phyloP scores from a whole-genome alignment of 2,888 invertebrate genomes.

The Ormyrus thymus region DNA sequence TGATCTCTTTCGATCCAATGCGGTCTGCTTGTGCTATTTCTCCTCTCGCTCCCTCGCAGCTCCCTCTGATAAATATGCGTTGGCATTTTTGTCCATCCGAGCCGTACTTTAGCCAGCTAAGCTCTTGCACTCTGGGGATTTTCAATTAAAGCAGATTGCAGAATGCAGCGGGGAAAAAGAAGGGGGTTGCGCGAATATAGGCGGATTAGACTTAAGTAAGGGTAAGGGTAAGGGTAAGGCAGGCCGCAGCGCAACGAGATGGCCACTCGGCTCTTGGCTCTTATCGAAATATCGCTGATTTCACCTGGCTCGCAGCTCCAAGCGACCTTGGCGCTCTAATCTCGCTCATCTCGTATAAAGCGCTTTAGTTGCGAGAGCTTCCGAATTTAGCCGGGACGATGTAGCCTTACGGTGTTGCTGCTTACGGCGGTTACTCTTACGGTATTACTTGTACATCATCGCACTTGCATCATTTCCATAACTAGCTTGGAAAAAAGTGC shows the following conservation, averaged over 20 bases:
- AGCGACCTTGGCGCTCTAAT: constrained; percentile 4
- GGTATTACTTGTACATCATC: no score
- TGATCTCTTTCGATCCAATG: constrained; percentile 13
- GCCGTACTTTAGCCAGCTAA: no score
- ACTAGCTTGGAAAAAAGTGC: no score
- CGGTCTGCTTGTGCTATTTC: neutral
- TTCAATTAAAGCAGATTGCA: constrained; percentile 55
- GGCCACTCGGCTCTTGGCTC: constrained; percentile 26
- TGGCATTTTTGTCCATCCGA: no score
- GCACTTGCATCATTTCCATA: no score
- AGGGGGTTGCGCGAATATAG: constrained; percentile 21
- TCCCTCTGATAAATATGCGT: no score
- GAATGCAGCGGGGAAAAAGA: neutral
- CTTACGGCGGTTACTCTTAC: neutral
- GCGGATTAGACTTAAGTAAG: constrained; percentile 1
- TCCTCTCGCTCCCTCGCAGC: neutral
- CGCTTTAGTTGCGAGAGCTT: constrained; percentile 14
- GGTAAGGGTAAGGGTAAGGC: neutral
- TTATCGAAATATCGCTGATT: constrained; percentile 54
- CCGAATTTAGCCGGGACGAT: constrained; percentile 34
- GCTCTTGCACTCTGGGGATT: constrained; percentile 8
- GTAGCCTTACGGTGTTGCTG: constrained; percentile 12
- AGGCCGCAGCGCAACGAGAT: constrained; percentile 13
- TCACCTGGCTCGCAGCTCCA: constrained; percentile 33
- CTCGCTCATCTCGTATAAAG: constrained; percentile 5